Evolutionary conservation across 2,797 vertebrate genomes (phyloP).

Genomic region (Discoglossus pictus): DNA sequence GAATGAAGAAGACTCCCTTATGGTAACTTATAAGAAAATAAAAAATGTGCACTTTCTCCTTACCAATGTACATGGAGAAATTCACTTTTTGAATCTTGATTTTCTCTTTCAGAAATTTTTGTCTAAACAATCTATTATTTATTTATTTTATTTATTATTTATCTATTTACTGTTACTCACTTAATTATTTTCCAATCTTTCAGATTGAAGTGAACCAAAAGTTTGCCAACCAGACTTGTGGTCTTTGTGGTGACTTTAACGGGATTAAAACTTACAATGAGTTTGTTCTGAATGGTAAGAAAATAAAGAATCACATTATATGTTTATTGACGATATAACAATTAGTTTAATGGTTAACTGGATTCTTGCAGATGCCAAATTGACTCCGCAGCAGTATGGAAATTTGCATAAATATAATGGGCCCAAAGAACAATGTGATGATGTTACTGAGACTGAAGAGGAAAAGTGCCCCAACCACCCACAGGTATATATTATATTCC

Average conservation of each 20-base stretch:
- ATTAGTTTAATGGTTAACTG: not conserved
- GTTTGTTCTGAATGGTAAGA: conserved; percentile 76
- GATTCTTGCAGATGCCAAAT: conserved; percentile 62
- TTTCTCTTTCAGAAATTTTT: conserved; percentile 32
- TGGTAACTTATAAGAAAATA: no score
- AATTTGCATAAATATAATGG: conserved; percentile 82
- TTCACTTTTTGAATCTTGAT: no score
- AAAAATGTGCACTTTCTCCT: no score
- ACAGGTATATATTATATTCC: no score
- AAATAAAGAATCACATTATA: no score
- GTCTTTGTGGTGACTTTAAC: conserved; percentile 86
- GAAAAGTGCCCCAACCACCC: no score
- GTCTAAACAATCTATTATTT: no score
- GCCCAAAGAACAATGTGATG: conserved; percentile 79
- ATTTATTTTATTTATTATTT: not conserved
- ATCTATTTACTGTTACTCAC: not conserved
- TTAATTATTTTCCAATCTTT: conserved; percentile 3
- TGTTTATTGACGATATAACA: no score
- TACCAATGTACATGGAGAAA: no score
- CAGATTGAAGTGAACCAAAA: conserved; percentile 83
- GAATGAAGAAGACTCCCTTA: no score
- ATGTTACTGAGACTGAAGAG: conserved; percentile 49
- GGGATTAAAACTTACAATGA: conserved; percentile 70
- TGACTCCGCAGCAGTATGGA: conserved; percentile 69
- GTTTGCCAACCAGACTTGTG: conserved; percentile 78